phyloP scores from a whole-genome alignment of 2,113 vertebrate genomes.

The Pipa parva region DNA sequence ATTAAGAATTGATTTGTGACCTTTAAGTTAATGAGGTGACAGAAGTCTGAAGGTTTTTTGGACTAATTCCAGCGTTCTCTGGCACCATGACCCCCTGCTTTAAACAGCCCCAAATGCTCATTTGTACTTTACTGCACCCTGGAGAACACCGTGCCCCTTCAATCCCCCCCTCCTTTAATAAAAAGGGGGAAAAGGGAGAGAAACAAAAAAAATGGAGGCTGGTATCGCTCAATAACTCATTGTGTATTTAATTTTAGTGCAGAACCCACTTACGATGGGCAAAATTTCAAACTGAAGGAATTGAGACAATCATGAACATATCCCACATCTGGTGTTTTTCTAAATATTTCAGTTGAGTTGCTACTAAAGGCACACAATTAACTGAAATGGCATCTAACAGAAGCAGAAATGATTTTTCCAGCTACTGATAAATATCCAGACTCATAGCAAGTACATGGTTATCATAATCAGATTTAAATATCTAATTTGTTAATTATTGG shows the following conservation, averaged over 20 bases:
- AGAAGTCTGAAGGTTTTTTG: conserved; percentile 40
- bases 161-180: neutral
- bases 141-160: conserved; percentile 9
- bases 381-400: too few species aligned
- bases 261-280: conserved; percentile 3
- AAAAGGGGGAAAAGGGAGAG: neutral
- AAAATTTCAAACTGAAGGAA: neutral
- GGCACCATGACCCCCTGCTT: conserved; percentile 33
- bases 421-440: too few species aligned
- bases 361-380: too few species aligned
- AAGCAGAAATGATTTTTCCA: too few species aligned
- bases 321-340: too few species aligned
- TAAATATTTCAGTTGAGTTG: too few species aligned
- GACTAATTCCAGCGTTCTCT: conserved; percentile 30
- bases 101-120: conserved; percentile 42
- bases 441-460: too few species aligned
- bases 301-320: too few species aligned
- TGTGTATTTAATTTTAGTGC: conserved; percentile 30
- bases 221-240: neutral
- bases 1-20: conserved; percentile 43
- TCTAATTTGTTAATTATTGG: too few species aligned
- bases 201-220: conserved; percentile 9
- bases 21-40: conserved; percentile 40
- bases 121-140: conserved; percentile 39
- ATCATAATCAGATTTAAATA: too few species aligned